A percentile compares a stretch with the other conserved stretches of the same genome.
Conservation (phyloP, 2,797 vertebrate species). For the Hoplostethus atlanticus region DNA sequence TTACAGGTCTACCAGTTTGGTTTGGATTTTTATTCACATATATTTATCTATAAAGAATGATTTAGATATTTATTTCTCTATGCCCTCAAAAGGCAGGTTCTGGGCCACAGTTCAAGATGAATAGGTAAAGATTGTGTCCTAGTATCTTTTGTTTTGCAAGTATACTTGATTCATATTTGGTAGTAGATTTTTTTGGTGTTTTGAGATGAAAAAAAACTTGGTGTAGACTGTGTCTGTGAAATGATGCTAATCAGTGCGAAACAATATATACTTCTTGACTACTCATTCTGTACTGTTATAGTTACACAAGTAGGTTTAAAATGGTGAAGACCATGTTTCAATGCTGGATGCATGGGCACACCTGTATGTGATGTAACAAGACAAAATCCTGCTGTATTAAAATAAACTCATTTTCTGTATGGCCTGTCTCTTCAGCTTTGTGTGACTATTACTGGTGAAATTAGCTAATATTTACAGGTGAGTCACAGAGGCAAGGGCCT, state of each 20-base stretch:
- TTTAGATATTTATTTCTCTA: constrained; percentile 58
- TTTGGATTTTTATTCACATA: constrained; percentile 41
- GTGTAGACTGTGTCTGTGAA: constrained; percentile 78
- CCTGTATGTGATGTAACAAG: constrained; percentile 73
- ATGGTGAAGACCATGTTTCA: constrained; percentile 61
- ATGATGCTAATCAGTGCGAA: constrained; percentile 57
- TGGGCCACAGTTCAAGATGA: constrained; percentile 43
- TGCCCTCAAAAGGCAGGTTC: constrained; percentile 43
- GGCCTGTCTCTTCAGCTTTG: constrained; percentile 40
- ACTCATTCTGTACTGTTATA: constrained; percentile 77
- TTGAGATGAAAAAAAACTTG: constrained; percentile 62
- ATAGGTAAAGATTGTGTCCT: constrained; percentile 33
- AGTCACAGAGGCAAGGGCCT: background rate
- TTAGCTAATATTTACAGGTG: background rate
- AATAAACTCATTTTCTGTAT: constrained; percentile 82
- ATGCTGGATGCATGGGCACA: constrained; percentile 69
- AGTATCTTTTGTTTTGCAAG: constrained; percentile 48
- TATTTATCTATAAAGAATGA: constrained; percentile 57
- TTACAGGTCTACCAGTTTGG: constrained; percentile 23
- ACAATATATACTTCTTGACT: constrained; percentile 41
- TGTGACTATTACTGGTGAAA: constrained; percentile 16
- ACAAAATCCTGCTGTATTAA: constrained; percentile 69
- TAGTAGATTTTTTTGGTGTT: constrained; percentile 58
- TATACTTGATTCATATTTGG: constrained; percentile 62
- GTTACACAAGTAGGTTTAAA: constrained; percentile 69